These are phyloP conservation scores for Hirtodrosophila cameraria DNA, from an alignment of 2,888 invertebrate genomes.

Conservation along the genomic window DNA sequence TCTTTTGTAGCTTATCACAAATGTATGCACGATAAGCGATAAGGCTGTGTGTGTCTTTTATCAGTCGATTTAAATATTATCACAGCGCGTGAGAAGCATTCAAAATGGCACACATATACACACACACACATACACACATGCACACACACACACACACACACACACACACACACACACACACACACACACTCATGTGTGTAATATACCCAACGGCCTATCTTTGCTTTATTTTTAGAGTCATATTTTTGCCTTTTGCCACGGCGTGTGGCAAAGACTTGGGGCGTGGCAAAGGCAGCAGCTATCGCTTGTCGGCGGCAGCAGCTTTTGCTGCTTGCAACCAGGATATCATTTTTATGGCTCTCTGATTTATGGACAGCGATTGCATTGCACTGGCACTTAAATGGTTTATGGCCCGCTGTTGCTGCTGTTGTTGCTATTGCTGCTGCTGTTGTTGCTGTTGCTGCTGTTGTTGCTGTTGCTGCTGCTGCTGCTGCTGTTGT, in stretches of 20 bases:
- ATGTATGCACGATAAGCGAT: slow-evolving; percentile 46
- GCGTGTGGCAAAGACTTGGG: neutral
- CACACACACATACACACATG: neutral
- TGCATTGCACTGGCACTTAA: slow-evolving; percentile 65
- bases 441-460: slow-evolving; percentile 42
- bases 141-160: slow-evolving; percentile 20
- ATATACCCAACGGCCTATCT: slow-evolving; percentile 11
- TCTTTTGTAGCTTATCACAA: slow-evolving; percentile 34
- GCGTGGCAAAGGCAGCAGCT: neutral
- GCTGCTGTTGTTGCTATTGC: slow-evolving; percentile 26
- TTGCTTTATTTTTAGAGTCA: slow-evolving; percentile 43
- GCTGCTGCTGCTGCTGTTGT: no score
- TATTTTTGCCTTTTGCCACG: slow-evolving; percentile 5
- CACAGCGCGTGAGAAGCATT: slow-evolving; percentile 30
- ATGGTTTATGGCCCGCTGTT: slow-evolving; percentile 48
- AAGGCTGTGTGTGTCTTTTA: slow-evolving; percentile 36
- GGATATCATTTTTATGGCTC: slow-evolving; percentile 62
- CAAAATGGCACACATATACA: slow-evolving; percentile 26
- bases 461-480: no score
- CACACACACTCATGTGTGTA: neutral
- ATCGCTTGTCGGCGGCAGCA: neutral
- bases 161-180: slow-evolving; percentile 20
- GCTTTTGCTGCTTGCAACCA: slow-evolving; percentile 28
- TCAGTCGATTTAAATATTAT: slow-evolving; percentile 63
- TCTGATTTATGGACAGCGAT: slow-evolving; percentile 67